Base-by-base conservation (phyloP, 2,797 vertebrate genomes). In the Tenualosa thibaudeaui region DNA sequence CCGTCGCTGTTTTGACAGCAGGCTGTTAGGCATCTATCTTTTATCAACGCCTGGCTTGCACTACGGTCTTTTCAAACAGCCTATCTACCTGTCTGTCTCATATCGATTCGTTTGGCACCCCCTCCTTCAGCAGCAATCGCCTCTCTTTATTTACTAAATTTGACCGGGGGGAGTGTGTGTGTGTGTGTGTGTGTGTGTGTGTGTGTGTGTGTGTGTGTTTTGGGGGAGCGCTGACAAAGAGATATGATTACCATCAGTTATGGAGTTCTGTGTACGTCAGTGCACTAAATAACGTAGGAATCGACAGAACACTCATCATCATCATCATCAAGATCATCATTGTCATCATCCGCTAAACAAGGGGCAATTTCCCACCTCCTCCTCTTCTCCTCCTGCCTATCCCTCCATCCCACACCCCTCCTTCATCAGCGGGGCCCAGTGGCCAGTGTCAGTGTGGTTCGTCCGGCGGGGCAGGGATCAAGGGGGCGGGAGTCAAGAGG, bases 401-500 rank as follows among this genome's bases (percentile, higher is more conserved):
- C 50, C 26, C 62, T 9, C 50, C 78, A 49, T 49, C 46, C 46
- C 46, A 5, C 50, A 5, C 50, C 82, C 62, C 54, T 7, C 65
- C 65, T 40, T 56, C 82, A 40, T 82, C 82, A 22, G 5, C 5
- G 49, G 58, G 58, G 12, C 3, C 71, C 19, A 46, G 37, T 46
- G 82, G 78, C 78, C 13, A 19, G 82, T 71, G 51, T 84, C 84
- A 86, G 84, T 94, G 93, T 93, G 93, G 92, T 93, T 89, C 89
- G 10, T 51, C 50, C 50, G 91, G 84, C 88, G 85, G 71, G 88
- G 90, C 92, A 94, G 94, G 94, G 93, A 94, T 93, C 92, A 90
- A 93, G 92, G 95, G 94, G 92, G 95, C 93, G 94, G 13, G 93
- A 95, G 95, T 95, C 94, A 95, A 78, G 93, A 95, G 95, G 95